These are phyloP conservation scores for Odocoileus hemionus DNA, from an alignment of 2,113 vertebrate genomes.

Conservation along the genomic window DNA sequence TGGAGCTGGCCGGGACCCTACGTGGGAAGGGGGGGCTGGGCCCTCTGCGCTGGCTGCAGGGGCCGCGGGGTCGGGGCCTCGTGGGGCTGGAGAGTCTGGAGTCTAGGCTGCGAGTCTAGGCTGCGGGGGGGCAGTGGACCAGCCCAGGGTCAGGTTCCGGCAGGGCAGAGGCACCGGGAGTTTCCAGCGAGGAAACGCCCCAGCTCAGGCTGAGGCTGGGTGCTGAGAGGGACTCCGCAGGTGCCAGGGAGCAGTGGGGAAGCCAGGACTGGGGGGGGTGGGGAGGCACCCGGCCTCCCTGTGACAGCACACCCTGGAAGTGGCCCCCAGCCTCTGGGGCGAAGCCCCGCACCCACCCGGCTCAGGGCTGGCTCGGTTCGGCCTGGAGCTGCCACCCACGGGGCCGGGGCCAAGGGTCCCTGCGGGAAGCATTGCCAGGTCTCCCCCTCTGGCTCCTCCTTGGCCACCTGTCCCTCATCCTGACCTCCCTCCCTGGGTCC, in stretches of 20 bases:
- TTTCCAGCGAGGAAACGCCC: neutral
- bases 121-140: neutral
- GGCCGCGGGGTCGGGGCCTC: neutral
- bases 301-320: fast-evolving
- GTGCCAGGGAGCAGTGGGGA: neutral
- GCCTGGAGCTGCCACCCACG: neutral
- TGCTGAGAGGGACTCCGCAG: fast-evolving
- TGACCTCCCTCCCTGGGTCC: neutral
- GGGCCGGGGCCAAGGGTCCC: neutral
- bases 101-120: neutral
- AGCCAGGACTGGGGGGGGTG: fast-evolving
- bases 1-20: neutral
- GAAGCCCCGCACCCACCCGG: neutral
- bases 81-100: neutral
- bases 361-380: neutral
- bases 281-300: neutral
- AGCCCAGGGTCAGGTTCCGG: neutral
- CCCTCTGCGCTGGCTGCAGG: neutral
- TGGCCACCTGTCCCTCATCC: neutral
- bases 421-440: neutral
- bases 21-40: neutral
- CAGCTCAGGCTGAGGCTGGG: neutral
- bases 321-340: neutral
- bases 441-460: too few relatives aligned
- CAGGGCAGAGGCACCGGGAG: neutral